Percentiles rank a stretch among this genome's conserved stretches.
phyloP scores from a whole-genome alignment of 2,797 vertebrate genomes.

The Cheirogaleus major region DNA sequence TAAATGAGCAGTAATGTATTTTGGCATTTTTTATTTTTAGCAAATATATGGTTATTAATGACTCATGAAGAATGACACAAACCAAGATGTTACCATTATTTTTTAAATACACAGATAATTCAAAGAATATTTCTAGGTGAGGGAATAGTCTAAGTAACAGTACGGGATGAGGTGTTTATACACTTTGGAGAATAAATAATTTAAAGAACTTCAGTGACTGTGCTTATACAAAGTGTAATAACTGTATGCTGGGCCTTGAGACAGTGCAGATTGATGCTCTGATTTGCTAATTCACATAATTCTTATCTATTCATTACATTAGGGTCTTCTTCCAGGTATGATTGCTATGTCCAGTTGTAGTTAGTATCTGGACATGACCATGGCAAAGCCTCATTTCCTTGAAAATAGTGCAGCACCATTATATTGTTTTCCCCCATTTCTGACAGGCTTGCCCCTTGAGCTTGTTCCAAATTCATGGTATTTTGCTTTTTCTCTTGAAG shows the following conservation, averaged over 20 bases:
- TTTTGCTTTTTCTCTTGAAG: conserved; percentile 38
- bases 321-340: not conserved
- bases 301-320: conserved; percentile 37
- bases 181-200: not conserved
- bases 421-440: not conserved
- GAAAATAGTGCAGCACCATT: not conserved
- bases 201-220: conserved; percentile 25
- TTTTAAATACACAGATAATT: conserved; percentile 1
- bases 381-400: not conserved
- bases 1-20: not conserved
- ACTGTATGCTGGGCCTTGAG: not conserved
- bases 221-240: not conserved
- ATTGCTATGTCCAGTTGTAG: not conserved
- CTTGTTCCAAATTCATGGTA: not conserved
- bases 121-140: not conserved
- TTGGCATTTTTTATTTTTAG: not conserved
- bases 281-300: conserved; percentile 31
- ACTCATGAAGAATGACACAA: not conserved
- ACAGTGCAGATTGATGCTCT: not conserved
- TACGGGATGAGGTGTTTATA: not conserved
- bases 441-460: not conserved
- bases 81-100: conserved; percentile 27
- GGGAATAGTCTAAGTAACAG: not conserved
- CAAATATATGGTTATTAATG: not conserved
- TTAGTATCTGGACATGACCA: not conserved